phyloP scores from a whole-genome alignment of 2,113 vertebrate genomes.

The Hippocampus zosterae region DNA sequence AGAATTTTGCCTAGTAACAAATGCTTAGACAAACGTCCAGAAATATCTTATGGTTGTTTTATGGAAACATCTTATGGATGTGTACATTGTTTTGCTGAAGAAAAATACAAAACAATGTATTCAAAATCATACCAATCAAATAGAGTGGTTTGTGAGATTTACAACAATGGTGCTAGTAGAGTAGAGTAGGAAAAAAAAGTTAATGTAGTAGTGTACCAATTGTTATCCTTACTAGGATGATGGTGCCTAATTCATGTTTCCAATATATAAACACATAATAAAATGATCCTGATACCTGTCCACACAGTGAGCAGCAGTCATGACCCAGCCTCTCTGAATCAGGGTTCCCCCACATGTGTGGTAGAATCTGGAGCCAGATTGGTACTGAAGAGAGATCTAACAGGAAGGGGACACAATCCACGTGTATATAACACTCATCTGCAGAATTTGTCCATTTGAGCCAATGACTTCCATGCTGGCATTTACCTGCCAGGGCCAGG shows the following conservation, averaged over 20 bases:
- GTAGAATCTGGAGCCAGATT: slow-evolving; percentile 56
- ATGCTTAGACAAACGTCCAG: too few relatives aligned
- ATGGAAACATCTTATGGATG: too few relatives aligned
- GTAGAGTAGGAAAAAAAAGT: too few relatives aligned
- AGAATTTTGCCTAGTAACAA: too few relatives aligned
- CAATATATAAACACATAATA: neutral
- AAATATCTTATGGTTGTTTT: too few relatives aligned
- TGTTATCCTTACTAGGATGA: too few relatives aligned
- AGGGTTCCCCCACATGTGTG: slow-evolving; percentile 87
- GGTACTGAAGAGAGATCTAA: slow-evolving; percentile 75
- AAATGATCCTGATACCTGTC: slow-evolving; percentile 50
- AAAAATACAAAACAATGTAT: too few relatives aligned
- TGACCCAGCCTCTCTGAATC: slow-evolving; percentile 76
- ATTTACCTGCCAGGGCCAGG: slow-evolving; percentile 83
- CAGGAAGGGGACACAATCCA: neutral
- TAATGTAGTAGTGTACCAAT: too few relatives aligned
- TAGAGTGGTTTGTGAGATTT: too few relatives aligned
- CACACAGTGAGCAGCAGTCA: slow-evolving; percentile 86
- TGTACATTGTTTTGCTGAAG: too few relatives aligned
- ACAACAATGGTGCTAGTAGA: too few relatives aligned
- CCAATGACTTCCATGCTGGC: neutral
- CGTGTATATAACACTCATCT: neutral
- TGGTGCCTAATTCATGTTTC: neutral
- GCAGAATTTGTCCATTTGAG: neutral
- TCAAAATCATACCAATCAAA: too few relatives aligned